Conservation (phyloP, 2,797 vertebrate species). For the Poeciliopsis gracilis region DNA sequence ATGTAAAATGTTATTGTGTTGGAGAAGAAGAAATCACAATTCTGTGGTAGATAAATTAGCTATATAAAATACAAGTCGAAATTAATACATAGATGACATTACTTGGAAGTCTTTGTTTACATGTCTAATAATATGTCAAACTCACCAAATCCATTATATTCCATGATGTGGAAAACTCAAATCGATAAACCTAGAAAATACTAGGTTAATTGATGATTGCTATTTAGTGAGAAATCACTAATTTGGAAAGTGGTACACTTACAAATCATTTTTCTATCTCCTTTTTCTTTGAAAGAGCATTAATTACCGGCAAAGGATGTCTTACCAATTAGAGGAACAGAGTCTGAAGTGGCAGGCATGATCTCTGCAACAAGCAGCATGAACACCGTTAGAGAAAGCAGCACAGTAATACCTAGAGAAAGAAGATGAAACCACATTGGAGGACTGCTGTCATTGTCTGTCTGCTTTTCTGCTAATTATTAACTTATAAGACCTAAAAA, state of each 20-base stretch:
- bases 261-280: not conserved
- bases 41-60: not conserved
- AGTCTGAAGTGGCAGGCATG: slow-evolving; percentile 94
- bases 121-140: not conserved
- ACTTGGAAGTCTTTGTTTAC: not conserved
- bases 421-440: slow-evolving; percentile 9
- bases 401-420: slow-evolving; percentile 88
- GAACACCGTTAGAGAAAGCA: slow-evolving; percentile 93
- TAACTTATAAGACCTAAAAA: slow-evolving; percentile 34
- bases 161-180: not conserved
- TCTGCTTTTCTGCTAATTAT: not conserved
- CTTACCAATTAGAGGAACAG: slow-evolving; percentile 91
- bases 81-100: not conserved
- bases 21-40: not conserved
- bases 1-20: not conserved
- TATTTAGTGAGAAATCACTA: not conserved
- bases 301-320: slow-evolving; percentile 4
- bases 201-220: not conserved
- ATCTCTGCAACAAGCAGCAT: slow-evolving; percentile 95
- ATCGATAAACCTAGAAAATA: not conserved
- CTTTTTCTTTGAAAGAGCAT: not conserved
- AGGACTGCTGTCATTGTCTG: slow-evolving; percentile 15
- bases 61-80: not conserved
- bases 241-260: not conserved
- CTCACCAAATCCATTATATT: not conserved